Evolutionary conservation across 2,888 invertebrate species (phyloP).

Genomic region (Podabrus alpinus): DNA sequence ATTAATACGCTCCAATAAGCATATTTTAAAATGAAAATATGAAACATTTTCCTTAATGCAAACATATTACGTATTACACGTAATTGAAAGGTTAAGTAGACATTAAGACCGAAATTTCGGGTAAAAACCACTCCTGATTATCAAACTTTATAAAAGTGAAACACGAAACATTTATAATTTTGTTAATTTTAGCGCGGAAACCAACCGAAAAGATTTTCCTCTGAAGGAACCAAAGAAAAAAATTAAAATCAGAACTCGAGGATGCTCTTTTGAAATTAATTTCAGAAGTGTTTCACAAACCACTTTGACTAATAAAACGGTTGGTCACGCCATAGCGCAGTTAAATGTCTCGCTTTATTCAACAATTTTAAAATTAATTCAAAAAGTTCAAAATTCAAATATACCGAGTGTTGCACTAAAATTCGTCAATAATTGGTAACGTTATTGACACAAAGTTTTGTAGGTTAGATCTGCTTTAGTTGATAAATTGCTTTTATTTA

Average conservation of each 20-base stretch:
- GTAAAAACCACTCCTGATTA: background rate
- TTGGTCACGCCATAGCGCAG: background rate
- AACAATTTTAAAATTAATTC: background rate
- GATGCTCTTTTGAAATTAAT: background rate
- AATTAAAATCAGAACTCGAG: background rate
- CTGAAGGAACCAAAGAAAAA: no score
- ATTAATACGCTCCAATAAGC: background rate
- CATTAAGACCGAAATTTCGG: background rate
- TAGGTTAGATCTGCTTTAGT: background rate
- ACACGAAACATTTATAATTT: background rate
- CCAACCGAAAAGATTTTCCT: no score
- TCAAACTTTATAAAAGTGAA: background rate
- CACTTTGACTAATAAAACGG: background rate
- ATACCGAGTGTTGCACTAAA: background rate
- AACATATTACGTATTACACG: background rate
- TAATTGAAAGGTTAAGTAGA: background rate
- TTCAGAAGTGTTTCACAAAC: background rate
- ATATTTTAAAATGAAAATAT: background rate
- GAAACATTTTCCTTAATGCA: background rate
- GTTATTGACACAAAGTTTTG: background rate
- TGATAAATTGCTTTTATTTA: background rate
- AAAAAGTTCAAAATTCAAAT: background rate
- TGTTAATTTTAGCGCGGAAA: background rate
- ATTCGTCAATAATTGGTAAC: background rate
- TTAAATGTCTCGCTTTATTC: background rate